Base-by-base conservation (phyloP, 2,888 invertebrate species). In the Cantharis rufa region DNA sequence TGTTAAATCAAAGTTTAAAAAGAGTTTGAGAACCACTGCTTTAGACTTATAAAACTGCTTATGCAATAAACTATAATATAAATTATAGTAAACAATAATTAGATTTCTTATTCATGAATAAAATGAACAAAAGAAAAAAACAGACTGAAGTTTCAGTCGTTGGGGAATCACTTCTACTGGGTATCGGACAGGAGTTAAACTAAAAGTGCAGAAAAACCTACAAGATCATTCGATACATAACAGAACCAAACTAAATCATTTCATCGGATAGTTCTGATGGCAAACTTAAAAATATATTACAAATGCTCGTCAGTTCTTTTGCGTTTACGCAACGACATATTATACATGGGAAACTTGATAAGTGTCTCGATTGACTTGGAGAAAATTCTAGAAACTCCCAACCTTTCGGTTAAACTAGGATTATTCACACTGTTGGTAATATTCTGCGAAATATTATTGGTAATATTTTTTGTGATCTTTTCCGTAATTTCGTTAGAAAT, bases 241-340 rank as follows among this genome's bases (percentile, higher is more conserved):
- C 48, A 48, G 48, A 48, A 48, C 48, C 13, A 48, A 48, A 48
- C 48, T 48, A 48, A 48, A 48, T 7, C 7, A n/a, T 13, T 48
- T 48, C n/a, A 2, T 48, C 2, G n/a, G 48, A n/a, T 7, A 48
- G n/a, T 48, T 48, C 5, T n/a, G 48, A 48, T n/a, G 48, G 48
- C n/a, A 48, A n/a, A 48, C 48, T n/a, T n/a, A 48, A n/a, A 48
- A n/a, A 48, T n/a, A 48, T n/a, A 48, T 48, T n/a, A 48, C n/a
- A 48, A 48, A n/a, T 48, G 48, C 69, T 86, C 86, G 73, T 86
- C 86, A 4, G 82, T 72, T 79, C 86, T 85, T 80, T 87, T 87
- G n/a, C 88, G 82, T 79, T 88, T 88, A 11, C 88, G 82, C 13
- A 85, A 83, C 61, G 85, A 86, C 62, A 86, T 84, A 75, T 80